Base-by-base conservation (phyloP, 2,113 vertebrate species). In the Triplophysa rosa region DNA sequence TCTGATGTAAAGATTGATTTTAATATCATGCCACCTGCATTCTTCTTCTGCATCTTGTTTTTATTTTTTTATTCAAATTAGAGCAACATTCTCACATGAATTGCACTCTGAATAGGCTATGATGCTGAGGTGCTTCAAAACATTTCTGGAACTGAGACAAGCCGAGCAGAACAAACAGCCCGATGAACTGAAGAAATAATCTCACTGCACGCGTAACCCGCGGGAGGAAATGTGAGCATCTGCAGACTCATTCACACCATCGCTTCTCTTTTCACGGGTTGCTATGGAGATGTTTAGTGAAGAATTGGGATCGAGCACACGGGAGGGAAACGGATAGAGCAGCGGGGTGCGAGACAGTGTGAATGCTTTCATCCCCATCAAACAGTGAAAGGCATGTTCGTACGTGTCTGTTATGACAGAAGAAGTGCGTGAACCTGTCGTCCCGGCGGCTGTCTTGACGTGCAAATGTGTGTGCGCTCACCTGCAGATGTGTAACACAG, bases 401-500 rank as follows among this genome's bases (percentile, higher is more conserved):
- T 2, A 21, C 17, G 71, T 74, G 58, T 45, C 2, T 72, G 6
- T 72, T 59, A 71, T 72, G 69, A 72, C 69, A 40, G 69, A 72
- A 9, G 8, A 49, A 58, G 52, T 66, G n/a, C 59, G 29, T 2
- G n/a, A 16, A 79, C 69, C 71, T 2, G 33, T 21, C 3, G 29
- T n/a, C 23, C 40, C 37, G n/a, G 64, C 19, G 77, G 33, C 21
- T 45, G 14, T 62, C 24, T 45, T 24, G 8, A 49, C 21, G 42
- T 65, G 52, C 42, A 26, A 19, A 37, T 67, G 63, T 76, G 29
- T 71, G 52, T 29, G 16, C 19, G 11, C 83, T 93, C 91, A 99
- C 97, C 95, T 97, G 95, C 85, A 94, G 90, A 0, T 93, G 93
- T 58, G 88, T 85, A 73, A 94, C 14, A 84, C 95, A 98, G 87